Percentiles rank a stretch among this genome's conserved stretches.
These are phyloP conservation scores for Resseliella maxima DNA, from an alignment of 2,888 invertebrate species.

Conservation along the genomic window DNA sequence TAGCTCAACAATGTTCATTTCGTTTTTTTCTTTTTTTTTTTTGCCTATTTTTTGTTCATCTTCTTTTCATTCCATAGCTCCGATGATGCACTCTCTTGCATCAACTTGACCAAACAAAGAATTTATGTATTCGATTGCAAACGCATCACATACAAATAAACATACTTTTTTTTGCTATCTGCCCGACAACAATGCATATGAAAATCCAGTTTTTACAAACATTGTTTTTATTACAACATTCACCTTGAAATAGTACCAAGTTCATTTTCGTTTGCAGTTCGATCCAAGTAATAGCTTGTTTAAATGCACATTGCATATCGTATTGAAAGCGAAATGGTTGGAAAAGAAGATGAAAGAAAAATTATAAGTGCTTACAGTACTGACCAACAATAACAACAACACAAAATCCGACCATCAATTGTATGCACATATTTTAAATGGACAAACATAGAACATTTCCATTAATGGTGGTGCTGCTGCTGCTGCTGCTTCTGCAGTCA, in stretches of 20 bases:
- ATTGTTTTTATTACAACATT: neutral
- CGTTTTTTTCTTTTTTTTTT: neutral
- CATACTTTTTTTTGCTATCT: neutral
- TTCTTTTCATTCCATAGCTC: neutral
- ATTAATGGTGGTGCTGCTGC: neutral
- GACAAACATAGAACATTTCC: constrained; percentile 14
- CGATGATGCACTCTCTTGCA: neutral
- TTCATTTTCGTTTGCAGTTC: neutral
- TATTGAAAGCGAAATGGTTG: neutral
- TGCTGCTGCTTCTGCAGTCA: no score
- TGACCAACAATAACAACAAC: neutral
- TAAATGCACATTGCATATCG: neutral
- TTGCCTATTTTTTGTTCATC: constrained; percentile 9
- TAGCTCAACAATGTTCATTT: no score
- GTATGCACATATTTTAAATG: neutral
- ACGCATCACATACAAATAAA: neutral
- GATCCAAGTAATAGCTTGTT: neutral
- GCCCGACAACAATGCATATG: neutral
- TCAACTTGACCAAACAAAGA: constrained; percentile 11
- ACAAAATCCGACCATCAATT: neutral
- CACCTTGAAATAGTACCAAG: constrained; percentile 51
- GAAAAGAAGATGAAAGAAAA: constrained; percentile 35
- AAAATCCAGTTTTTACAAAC: constrained; percentile 43
- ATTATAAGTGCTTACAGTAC: constrained; percentile 1
- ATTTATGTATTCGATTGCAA: neutral